Conservation (phyloP, 2,888 invertebrate species). For the Andrena bucephala region DNA sequence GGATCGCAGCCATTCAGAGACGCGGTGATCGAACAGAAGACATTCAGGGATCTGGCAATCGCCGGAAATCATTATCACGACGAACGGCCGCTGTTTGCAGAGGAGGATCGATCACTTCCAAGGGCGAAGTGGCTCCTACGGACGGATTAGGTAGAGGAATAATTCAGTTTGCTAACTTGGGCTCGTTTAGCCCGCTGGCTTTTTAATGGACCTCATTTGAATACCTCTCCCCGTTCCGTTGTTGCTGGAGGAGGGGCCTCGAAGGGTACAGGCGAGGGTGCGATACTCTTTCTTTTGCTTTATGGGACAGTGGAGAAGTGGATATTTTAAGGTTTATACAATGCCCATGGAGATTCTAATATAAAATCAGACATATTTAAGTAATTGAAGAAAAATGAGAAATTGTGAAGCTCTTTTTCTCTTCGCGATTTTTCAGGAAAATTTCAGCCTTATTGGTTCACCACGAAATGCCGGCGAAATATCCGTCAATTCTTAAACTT, state of each 20-base stretch:
- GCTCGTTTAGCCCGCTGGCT: conserved; percentile 24
- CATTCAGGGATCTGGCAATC: conserved; percentile 14
- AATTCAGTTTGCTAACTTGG: conserved; percentile 32
- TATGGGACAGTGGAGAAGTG: background rate
- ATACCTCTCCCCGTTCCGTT: conserved; percentile 22
- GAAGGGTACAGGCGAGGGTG: background rate
- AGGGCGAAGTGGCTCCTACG: conserved; percentile 20
- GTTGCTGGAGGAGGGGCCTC: background rate
- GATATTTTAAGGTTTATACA: background rate
- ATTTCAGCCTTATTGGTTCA: background rate
- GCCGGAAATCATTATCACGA: conserved; percentile 23
- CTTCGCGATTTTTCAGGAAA: background rate
- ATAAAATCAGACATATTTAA: background rate
- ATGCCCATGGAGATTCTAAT: too few species aligned
- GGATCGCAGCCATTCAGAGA: conserved; percentile 1
- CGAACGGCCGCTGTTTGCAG: conserved; percentile 29
- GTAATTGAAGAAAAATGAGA: background rate
- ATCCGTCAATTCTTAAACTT: conserved; percentile 12
- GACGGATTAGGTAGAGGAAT: conserved; percentile 22
- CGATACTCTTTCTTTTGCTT: conserved; percentile 5
- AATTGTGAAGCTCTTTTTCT: background rate
- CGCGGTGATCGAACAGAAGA: conserved; percentile 10
- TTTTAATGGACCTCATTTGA: conserved; percentile 26
- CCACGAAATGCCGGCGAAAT: background rate
- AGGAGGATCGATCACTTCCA: background rate